These are phyloP conservation scores for Melanotaenia boesemani DNA, from an alignment of 2,797 vertebrate genomes.

Conservation along the genomic window DNA sequence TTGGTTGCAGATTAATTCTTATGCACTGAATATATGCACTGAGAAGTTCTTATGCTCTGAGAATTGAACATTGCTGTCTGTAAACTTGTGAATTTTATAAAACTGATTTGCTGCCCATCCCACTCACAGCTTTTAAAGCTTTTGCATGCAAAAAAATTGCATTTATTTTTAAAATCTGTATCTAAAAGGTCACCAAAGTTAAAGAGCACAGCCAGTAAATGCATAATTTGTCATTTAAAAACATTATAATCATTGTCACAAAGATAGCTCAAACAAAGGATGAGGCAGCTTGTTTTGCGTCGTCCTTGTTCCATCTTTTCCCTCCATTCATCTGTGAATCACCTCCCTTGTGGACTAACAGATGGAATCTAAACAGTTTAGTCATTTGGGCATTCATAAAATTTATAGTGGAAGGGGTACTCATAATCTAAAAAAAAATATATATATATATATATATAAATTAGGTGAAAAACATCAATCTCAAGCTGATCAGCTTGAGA, in stretches of 20 bases:
- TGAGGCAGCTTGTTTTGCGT: not conserved
- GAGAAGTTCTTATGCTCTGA: not conserved
- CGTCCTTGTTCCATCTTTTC: not conserved
- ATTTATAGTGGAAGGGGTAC: not conserved
- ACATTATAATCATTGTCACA: not conserved
- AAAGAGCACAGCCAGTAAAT: not conserved
- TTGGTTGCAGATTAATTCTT: not conserved
- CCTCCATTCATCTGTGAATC: slow-evolving; percentile 9
- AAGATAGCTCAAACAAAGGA: not conserved
- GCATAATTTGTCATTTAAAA: slow-evolving; percentile 1
- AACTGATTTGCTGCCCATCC: not conserved
- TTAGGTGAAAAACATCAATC: slow-evolving; percentile 21
- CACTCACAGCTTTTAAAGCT: not conserved
- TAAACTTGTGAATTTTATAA: not conserved
- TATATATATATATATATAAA: slow-evolving; percentile 24
- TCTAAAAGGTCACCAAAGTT: not conserved
- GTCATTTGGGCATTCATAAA: slow-evolving; percentile 11
- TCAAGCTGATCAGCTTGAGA: too few relatives aligned
- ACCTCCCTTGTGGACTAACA: slow-evolving; percentile 9
- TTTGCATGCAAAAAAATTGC: not conserved
- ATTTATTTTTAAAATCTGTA: not conserved
- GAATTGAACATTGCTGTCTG: not conserved
- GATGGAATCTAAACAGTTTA: slow-evolving; percentile 11
- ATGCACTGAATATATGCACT: not conserved
- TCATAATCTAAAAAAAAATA: not conserved